Percentiles rank a stretch among this genome's conserved stretches.
phyloP scores from a whole-genome alignment of 2,888 invertebrate species.

The Meandrusa payeni region DNA sequence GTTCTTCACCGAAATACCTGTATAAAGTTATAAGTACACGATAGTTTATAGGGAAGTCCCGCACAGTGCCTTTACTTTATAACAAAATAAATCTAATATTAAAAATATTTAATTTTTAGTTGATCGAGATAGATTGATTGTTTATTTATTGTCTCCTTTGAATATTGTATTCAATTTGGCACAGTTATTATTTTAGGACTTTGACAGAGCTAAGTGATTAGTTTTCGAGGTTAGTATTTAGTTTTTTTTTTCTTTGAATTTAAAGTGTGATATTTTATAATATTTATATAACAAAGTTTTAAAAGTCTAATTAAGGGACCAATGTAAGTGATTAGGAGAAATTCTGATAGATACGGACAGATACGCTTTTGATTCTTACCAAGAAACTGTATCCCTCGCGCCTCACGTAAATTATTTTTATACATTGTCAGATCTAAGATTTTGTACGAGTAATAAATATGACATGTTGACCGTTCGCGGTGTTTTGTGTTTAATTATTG shows the following conservation, averaged over 20 bases:
- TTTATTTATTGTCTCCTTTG: slow-evolving; percentile 79
- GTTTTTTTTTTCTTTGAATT: slow-evolving; percentile 69
- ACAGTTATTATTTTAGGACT: slow-evolving; percentile 77
- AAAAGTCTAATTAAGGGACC: slow-evolving; percentile 79
- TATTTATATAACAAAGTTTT: slow-evolving; percentile 78
- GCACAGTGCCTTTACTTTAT: slow-evolving; percentile 75
- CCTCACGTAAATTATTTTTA: slow-evolving; percentile 52
- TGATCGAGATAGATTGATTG: slow-evolving; percentile 77
- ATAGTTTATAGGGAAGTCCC: slow-evolving; percentile 44
- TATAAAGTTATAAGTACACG: slow-evolving; percentile 51
- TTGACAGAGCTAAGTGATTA: slow-evolving; percentile 76
- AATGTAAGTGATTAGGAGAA: slow-evolving; percentile 78
- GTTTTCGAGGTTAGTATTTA: slow-evolving; percentile 71
- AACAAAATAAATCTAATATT: slow-evolving; percentile 71
- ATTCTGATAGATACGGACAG: slow-evolving; percentile 67
- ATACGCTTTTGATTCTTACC: slow-evolving; percentile 61
- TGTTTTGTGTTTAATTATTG: slow-evolving; percentile 68
- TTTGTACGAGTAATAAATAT: slow-evolving; percentile 66
- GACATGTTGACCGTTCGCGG: slow-evolving; percentile 56
- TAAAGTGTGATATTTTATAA: slow-evolving; percentile 81
- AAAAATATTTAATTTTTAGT: slow-evolving; percentile 80
- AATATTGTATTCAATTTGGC: slow-evolving; percentile 76
- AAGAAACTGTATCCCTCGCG: slow-evolving; percentile 65
- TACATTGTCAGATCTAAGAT: slow-evolving; percentile 59
- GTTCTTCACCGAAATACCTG: slow-evolving; percentile 46